Percentiles rank a stretch among this genome's conserved stretches.
phyloP scores from a whole-genome alignment of 2,888 invertebrate genomes.

The Cephus rjabovi region DNA sequence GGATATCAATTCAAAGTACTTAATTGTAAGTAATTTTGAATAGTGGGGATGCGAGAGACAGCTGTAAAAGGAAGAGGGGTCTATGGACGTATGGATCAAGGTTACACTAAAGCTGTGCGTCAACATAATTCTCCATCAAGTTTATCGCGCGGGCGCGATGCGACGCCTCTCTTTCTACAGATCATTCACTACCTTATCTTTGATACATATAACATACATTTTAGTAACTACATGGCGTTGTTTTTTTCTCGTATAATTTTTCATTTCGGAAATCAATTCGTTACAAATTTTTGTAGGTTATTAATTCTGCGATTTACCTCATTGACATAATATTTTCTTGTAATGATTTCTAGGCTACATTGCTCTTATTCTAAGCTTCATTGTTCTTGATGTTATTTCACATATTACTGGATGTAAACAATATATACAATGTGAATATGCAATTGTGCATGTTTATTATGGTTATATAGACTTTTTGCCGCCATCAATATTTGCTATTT shows the following conservation, averaged over 20 bases:
- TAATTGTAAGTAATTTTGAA: background rate
- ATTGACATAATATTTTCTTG: background rate
- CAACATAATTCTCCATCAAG: constrained; percentile 30
- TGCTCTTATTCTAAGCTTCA: background rate
- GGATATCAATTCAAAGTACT: background rate
- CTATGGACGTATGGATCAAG: constrained; percentile 55
- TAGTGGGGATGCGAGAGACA: background rate
- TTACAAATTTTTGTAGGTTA: background rate
- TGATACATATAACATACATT: background rate
- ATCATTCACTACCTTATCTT: background rate
- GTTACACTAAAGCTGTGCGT: constrained; percentile 51
- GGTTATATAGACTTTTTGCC: background rate
- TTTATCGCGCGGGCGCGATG: background rate
- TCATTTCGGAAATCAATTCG: background rate
- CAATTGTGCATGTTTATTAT: background rate
- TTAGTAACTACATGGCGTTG: background rate
- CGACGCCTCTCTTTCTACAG: background rate
- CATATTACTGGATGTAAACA: background rate
- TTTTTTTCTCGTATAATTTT: background rate
- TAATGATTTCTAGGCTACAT: background rate
- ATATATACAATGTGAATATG: background rate
- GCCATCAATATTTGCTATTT: background rate
- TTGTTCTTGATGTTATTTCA: background rate
- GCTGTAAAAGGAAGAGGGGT: constrained; percentile 16
- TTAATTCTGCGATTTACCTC: background rate